Conservation (phyloP, 2,888 invertebrate genomes). For the Euspilapteryx auroguttella region DNA sequence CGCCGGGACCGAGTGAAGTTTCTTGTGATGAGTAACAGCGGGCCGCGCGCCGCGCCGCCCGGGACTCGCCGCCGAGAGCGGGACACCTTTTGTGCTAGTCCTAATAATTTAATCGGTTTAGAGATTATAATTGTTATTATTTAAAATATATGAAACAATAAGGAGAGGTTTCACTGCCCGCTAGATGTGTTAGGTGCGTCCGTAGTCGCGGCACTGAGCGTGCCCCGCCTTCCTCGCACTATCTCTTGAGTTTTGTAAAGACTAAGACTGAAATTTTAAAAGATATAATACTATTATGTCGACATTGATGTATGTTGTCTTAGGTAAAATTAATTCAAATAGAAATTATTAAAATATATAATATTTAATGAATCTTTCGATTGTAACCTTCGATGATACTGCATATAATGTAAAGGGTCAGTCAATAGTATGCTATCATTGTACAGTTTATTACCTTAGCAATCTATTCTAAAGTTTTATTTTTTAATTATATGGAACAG, state of each 20-base stretch:
- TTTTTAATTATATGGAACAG: conserved; percentile 53
- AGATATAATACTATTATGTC: conserved; percentile 52
- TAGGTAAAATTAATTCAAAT: conserved; percentile 57
- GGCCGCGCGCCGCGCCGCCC: conserved; percentile 9
- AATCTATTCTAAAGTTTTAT: conserved; percentile 43
- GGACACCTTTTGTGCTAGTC: conserved; percentile 16
- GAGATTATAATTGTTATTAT: conserved; percentile 29
- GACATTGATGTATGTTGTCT: conserved; percentile 53
- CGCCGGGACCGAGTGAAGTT: conserved; percentile 13
- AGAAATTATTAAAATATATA: conserved; percentile 51
- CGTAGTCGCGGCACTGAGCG: conserved; percentile 19
- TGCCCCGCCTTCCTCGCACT: conserved; percentile 41
- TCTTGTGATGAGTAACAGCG: conserved; percentile 22
- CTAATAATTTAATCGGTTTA: conserved; percentile 28
- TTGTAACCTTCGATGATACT: conserved; percentile 38
- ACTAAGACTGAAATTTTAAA: conserved; percentile 59
- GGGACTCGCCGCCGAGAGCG: conserved; percentile 8
- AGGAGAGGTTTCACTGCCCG: conserved; percentile 25
- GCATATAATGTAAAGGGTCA: conserved; percentile 37
- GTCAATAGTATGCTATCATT: conserved; percentile 40
- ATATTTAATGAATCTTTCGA: conserved; percentile 53
- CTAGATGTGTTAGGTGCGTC: conserved; percentile 16
- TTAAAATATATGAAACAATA: conserved; percentile 19
- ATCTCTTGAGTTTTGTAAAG: conserved; percentile 48
- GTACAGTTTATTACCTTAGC: conserved; percentile 48